Evolutionary conservation across 2,113 vertebrate species (phyloP).

Genomic region (Mugil cephalus): DNA sequence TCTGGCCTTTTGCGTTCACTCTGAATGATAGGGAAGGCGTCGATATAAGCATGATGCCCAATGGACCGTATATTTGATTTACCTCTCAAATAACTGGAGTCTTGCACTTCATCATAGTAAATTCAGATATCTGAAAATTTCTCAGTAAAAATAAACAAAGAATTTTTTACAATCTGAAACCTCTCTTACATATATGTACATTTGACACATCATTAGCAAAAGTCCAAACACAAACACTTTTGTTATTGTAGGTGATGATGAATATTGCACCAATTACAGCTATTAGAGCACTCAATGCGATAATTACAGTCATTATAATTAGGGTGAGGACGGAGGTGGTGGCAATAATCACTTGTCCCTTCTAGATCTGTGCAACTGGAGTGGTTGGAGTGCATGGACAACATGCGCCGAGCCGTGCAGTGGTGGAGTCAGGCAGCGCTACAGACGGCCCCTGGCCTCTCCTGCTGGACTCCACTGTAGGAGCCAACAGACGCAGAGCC

Average conservation of each 20-base stretch:
- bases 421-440: slow-evolving; percentile 87
- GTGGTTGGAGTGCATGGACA: slow-evolving; percentile 88
- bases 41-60: background rate
- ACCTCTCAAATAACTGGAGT: slow-evolving; percentile 12
- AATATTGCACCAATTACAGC: background rate
- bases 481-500: slow-evolving; percentile 85
- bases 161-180: too few relatives aligned
- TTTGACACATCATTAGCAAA: background rate
- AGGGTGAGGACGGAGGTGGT: background rate
- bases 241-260: slow-evolving; percentile 6
- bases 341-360: slow-evolving; percentile 1
- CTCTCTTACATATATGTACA: too few relatives aligned
- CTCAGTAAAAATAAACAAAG: background rate
- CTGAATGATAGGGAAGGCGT: background rate
- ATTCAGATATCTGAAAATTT: background rate
- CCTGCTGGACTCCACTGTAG: slow-evolving; percentile 75
- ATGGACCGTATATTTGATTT: background rate
- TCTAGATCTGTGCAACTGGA: slow-evolving; percentile 89
- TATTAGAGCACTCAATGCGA: background rate
- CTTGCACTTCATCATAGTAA: background rate
- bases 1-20: background rate
- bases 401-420: slow-evolving; percentile 88
- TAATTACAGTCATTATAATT: slow-evolving; percentile 19
- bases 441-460: slow-evolving; percentile 71
- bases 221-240: slow-evolving; percentile 3